phyloP scores from a whole-genome alignment of 1,140 invertebrate genomes.

The Coelopa frigida region DNA sequence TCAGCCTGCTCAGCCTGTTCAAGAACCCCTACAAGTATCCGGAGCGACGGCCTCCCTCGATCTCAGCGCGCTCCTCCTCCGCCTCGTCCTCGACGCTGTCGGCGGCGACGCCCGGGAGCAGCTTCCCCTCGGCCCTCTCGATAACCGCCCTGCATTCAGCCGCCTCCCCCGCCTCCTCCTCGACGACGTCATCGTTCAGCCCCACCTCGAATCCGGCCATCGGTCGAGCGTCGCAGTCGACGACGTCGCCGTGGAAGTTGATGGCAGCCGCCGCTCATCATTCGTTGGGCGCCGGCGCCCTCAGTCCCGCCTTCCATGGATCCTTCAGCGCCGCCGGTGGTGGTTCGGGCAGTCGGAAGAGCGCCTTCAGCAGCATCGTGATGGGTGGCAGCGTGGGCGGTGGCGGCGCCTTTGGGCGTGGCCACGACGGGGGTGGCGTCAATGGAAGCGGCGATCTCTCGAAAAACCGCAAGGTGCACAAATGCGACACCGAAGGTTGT shows the following conservation, averaged over 20 bases:
- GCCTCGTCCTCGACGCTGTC: too few relatives aligned
- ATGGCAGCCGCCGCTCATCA: constrained; percentile 10
- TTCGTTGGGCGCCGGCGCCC: too few relatives aligned
- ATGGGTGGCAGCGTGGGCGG: constrained; percentile 22
- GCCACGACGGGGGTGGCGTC: background rate
- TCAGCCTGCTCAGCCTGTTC: constrained; percentile 38
- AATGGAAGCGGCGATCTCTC: constrained; percentile 29
- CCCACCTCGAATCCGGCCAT: constrained; percentile 3
- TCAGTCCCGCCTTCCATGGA: constrained; percentile 31
- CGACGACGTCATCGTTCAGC: constrained; percentile 2
- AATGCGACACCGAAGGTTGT: constrained; percentile 81
- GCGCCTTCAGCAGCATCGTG: constrained; percentile 31
- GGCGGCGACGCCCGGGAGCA: too few relatives aligned
- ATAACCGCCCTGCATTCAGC: constrained; percentile 3
- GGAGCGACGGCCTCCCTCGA: too few relatives aligned
- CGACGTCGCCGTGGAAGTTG: constrained; percentile 13
- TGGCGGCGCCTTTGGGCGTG: constrained; percentile 6
- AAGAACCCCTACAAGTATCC: constrained; percentile 41
- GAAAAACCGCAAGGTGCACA: constrained; percentile 62
- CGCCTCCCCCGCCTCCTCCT: too few relatives aligned
- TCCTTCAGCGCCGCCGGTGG: constrained; percentile 5
- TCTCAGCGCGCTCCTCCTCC: too few relatives aligned
- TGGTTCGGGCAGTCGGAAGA: constrained; percentile 7
- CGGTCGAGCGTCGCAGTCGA: background rate
- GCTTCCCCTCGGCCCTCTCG: constrained; percentile 6